A percentile compares a stretch with the other conserved stretches of the same genome.
These are phyloP conservation scores for Cairina moschata DNA, from an alignment of 2,113 vertebrate genomes.

Conservation along the genomic window DNA sequence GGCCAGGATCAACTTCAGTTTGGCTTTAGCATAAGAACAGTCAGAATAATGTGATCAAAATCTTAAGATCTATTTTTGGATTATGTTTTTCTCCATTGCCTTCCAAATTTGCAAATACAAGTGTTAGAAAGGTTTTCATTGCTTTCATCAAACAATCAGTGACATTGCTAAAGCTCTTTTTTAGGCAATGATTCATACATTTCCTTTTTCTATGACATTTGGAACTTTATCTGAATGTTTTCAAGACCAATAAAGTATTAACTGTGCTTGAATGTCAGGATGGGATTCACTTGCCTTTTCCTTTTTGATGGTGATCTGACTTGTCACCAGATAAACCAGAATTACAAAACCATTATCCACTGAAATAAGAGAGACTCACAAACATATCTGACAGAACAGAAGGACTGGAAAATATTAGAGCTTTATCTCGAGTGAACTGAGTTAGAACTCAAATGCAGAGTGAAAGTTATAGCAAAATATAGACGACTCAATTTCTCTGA, in stretches of 20 bases:
- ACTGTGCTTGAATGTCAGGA: not conserved
- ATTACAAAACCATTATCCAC: constrained; percentile 23
- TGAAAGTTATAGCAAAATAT: not conserved
- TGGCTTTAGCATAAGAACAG: not conserved
- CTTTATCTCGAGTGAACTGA: not conserved
- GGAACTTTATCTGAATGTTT: not conserved
- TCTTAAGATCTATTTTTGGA: not conserved
- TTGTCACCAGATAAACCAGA: constrained; percentile 24
- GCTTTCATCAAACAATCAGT: not conserved
- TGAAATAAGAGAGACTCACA: not conserved
- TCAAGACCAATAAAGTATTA: not conserved
- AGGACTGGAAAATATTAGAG: not conserved
- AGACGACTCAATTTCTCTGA: not conserved
- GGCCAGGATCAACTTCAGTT: not conserved
- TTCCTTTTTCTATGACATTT: not conserved
- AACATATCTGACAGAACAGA: not conserved
- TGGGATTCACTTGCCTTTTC: constrained; percentile 14
- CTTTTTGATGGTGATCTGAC: constrained; percentile 32
- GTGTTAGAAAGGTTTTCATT: not conserved
- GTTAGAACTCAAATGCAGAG: not conserved
- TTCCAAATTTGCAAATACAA: not conserved
- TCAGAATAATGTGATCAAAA: not conserved
- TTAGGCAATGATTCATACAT: not conserved
- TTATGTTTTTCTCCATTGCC: not conserved
- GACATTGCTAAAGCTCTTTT: not conserved